A percentile compares a stretch with the other conserved stretches of the same genome.
Conservation (phyloP, 2,113 vertebrate genomes). For the Semicossyphus pulcher region DNA sequence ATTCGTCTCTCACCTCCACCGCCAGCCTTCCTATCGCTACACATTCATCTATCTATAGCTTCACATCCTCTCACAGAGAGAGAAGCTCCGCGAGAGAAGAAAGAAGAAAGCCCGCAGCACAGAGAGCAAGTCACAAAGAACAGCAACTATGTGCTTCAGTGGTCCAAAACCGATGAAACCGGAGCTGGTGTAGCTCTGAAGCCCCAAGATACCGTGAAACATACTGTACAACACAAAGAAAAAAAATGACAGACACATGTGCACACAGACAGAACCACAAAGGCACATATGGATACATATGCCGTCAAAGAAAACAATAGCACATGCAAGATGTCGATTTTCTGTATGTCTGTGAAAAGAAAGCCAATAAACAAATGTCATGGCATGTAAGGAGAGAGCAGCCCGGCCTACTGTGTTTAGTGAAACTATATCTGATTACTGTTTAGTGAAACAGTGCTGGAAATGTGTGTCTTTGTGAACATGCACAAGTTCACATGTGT, state of each 20-base stretch:
- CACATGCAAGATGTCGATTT: neutral
- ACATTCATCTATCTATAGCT: conserved; percentile 26
- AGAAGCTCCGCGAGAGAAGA: conserved; percentile 31
- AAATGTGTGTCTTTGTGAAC: conserved; percentile 12
- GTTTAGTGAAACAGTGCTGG: neutral
- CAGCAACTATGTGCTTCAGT: conserved; percentile 82
- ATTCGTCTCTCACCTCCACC: conserved; percentile 36
- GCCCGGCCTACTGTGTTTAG: neutral
- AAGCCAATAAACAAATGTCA: neutral
- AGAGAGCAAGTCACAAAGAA: conserved; percentile 72
- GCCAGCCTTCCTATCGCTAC: conserved; percentile 13
- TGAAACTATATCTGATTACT: neutral
- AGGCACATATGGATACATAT: neutral
- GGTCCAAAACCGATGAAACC: conserved; percentile 76
- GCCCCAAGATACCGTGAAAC: conserved; percentile 54
- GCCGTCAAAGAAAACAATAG: neutral
- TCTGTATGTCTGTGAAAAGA: conserved; percentile 1
- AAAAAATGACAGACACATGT: conserved; percentile 39
- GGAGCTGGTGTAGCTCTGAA: conserved; percentile 61
- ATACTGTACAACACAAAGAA: conserved; percentile 46
- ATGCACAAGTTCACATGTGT: conserved; percentile 7
- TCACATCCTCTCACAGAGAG: conserved; percentile 17
- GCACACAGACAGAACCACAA: conserved; percentile 27
- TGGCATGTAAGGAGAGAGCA: neutral
- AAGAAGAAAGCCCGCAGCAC: conserved; percentile 49